Conservation (phyloP, 2,888 invertebrate genomes). For the Rhaphigaster nebulosa region DNA sequence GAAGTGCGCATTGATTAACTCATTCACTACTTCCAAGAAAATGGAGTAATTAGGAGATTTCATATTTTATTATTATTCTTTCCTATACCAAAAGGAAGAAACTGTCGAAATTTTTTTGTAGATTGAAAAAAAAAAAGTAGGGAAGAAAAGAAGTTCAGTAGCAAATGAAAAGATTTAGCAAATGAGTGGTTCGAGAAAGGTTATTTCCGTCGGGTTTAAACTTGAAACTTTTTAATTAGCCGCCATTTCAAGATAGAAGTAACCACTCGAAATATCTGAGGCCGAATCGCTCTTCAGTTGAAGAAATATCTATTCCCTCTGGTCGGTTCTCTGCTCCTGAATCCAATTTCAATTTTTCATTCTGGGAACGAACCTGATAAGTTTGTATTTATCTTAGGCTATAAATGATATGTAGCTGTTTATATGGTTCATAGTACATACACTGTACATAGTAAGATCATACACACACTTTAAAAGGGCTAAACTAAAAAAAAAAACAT, state of each 20-base stretch:
- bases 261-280: slow-evolving; percentile 43
- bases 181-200: slow-evolving; percentile 36
- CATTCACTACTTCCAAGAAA: neutral
- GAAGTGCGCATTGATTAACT: neutral
- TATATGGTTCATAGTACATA: too few relatives aligned
- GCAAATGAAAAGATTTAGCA: slow-evolving; percentile 44
- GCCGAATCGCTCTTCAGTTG: neutral
- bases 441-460: too few relatives aligned
- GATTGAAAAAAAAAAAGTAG: neutral
- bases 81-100: neutral
- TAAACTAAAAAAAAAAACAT: too few relatives aligned
- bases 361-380: neutral
- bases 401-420: too few relatives aligned
- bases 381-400: neutral
- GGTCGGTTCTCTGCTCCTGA: neutral
- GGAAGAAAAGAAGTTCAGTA: neutral
- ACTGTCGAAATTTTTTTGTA: neutral
- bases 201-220: slow-evolving; percentile 40
- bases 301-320: neutral
- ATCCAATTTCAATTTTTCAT: neutral
- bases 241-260: slow-evolving; percentile 33
- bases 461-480: too few relatives aligned
- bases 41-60: neutral
- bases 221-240: slow-evolving; percentile 48
- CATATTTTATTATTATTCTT: neutral